Evolutionary conservation across 2,888 invertebrate genomes (phyloP).

Genomic region (Diarsia rubi): DNA sequence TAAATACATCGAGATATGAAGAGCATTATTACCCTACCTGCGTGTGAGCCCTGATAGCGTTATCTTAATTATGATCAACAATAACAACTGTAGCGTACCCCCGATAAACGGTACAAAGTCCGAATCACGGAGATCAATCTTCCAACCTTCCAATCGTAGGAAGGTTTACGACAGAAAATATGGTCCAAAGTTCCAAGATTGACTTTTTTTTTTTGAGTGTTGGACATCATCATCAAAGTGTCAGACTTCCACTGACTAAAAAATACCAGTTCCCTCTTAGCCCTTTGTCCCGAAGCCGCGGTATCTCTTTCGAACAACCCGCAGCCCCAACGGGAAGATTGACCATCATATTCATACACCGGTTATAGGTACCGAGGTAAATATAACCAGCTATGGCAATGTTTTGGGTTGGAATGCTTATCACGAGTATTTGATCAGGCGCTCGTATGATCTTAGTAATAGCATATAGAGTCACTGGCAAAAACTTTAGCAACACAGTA

Average conservation of each 20-base stretch:
- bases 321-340: too few relatives aligned
- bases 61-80: constrained; percentile 8
- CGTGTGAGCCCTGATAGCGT: constrained; percentile 5
- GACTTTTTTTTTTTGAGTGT: too few relatives aligned
- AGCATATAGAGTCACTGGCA: background rate
- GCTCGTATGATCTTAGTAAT: background rate
- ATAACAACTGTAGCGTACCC: too few relatives aligned
- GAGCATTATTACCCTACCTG: background rate
- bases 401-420: background rate
- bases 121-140: background rate
- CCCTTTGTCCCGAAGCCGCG: too few relatives aligned
- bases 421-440: background rate
- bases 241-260: too few relatives aligned
- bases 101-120: constrained; percentile 8
- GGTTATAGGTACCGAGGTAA: background rate
- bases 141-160: background rate
- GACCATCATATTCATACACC: background rate
- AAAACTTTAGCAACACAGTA: background rate
- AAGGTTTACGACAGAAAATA: background rate
- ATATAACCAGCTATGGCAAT: background rate
- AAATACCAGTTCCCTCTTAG: too few relatives aligned
- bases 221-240: too few relatives aligned
- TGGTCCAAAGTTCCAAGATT: background rate
- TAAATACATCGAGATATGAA: background rate
- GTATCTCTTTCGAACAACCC: too few relatives aligned